Evolutionary conservation across 2,113 vertebrate species (phyloP), one percentile per base, ranked within the genome.

Genomic region (Grammomys surdaster): DNA sequence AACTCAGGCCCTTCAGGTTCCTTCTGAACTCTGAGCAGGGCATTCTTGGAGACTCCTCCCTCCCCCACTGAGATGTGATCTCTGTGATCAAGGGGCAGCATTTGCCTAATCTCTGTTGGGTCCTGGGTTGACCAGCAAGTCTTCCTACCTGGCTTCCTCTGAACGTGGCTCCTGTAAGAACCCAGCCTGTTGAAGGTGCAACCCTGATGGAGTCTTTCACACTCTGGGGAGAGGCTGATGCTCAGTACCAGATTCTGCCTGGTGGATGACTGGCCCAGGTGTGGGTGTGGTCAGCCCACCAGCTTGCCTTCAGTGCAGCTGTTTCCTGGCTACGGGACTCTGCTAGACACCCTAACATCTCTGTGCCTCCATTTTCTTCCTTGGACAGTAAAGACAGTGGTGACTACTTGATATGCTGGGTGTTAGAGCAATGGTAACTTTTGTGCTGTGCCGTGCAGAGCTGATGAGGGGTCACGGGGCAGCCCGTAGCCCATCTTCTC

Each of bases 341-440:
- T 24, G 70, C 10, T 48, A 28, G 31, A 20, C 10, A 19, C 8
- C 31, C 0, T 9, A 22, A n/a, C 3, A 11, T 17, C 69, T 33
- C 51, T 0, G 2, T 4, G 31, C 28, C 78, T 60, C 31, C 0
- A 54, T 58, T 43, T 58, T n/a, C 54, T 24, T 65, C 17, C 58
- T 75, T 54, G 0, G 5, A 11, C 0, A 54, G 31, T 14, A 4
- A 14, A 1, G 20, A 11, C 1, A 9, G 2, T 5, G 9, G 11
- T 31, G 1, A 2, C 63, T 65, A 7, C 16, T 28, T 11, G 19
- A 7, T 1, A 3, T 31, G 1, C 0, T 0, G 33, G 16, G 16
- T 7, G 4, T 8, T 2, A 69, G 63, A 36, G 2, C 22, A 2
- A 28, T 10, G n/a, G 8, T 2, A 43, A 4, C 0, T 2, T 19